A percentile compares a stretch with the other conserved stretches of the same genome.
phyloP scores from a whole-genome alignment of 2,888 invertebrate genomes.

The Spisula subtruncata region DNA sequence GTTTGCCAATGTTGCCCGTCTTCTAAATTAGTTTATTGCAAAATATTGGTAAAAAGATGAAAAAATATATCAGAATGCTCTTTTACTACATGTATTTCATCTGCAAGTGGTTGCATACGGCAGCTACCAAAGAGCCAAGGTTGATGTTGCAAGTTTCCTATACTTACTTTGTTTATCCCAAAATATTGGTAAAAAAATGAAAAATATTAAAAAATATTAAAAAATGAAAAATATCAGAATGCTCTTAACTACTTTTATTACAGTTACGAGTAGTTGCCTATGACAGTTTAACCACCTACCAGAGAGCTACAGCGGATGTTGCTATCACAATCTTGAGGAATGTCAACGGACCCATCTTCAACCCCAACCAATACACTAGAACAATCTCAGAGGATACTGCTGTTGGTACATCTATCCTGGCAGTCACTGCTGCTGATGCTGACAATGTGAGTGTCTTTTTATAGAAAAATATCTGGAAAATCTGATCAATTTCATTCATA shows the following conservation, averaged over 20 bases:
- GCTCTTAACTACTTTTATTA: conserved; percentile 32
- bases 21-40: no score
- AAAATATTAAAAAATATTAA: no score
- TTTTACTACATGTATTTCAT: no score
- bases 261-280: conserved; percentile 81
- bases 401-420: conserved; percentile 75
- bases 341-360: conserved; percentile 81
- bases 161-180: no score
- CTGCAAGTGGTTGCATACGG: no score
- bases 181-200: no score
- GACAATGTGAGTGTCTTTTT: conserved; percentile 74
- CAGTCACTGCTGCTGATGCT: conserved; percentile 78
- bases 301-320: conserved; percentile 80
- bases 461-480: not conserved
- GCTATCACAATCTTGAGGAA: conserved; percentile 81
- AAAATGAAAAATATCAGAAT: not conserved
- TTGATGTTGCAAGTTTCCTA: no score
- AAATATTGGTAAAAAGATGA: no score
- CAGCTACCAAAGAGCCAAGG: no score
- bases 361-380: conserved; percentile 68
- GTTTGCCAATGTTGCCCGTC: no score
- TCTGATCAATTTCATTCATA: no score
- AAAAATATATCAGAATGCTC: no score
- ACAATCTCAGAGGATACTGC: conserved; percentile 74
- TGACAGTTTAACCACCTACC: conserved; percentile 79